Percentiles rank a stretch among this genome's conserved stretches.
These are phyloP conservation scores for Prosopocoilus inquinatus DNA, from an alignment of 2,888 invertebrate species.

Conservation along the genomic window DNA sequence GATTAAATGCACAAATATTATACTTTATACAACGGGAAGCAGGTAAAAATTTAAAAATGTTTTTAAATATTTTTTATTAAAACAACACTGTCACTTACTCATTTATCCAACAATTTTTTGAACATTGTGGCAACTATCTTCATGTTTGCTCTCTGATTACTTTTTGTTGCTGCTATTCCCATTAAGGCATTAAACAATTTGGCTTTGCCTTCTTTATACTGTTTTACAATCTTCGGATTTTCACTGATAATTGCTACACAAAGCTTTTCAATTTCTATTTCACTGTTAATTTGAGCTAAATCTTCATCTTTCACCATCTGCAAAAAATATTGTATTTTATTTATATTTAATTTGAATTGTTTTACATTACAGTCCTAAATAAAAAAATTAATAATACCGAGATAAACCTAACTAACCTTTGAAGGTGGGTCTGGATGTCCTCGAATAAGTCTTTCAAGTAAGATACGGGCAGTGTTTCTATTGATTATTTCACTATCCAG, in stretches of 20 bases:
- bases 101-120: slow-evolving; percentile 60
- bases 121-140: slow-evolving; percentile 59
- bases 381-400: too few relatives aligned
- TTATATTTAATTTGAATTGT: too few relatives aligned
- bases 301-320: slow-evolving; percentile 62
- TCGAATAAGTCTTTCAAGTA: slow-evolving; percentile 54
- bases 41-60: too few relatives aligned
- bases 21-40: too few relatives aligned
- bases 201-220: slow-evolving; percentile 67
- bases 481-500: slow-evolving; percentile 62
- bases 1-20: too few relatives aligned
- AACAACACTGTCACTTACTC: slow-evolving; percentile 22
- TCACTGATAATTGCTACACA: slow-evolving; percentile 63
- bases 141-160: slow-evolving; percentile 68
- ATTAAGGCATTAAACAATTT: slow-evolving; percentile 67
- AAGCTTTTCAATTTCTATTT: slow-evolving; percentile 56
- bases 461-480: slow-evolving; percentile 56
- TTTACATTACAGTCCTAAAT: too few relatives aligned
- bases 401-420: slow-evolving; percentile 24
- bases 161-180: slow-evolving; percentile 59
- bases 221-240: slow-evolving; percentile 65
- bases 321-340: too few relatives aligned
- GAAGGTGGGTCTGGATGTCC: slow-evolving; percentile 47
- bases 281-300: slow-evolving; percentile 65
- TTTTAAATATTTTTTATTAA: too few relatives aligned